A percentile compares a stretch with the other conserved stretches of the same genome.
These are phyloP conservation scores for Hirtodrosophila histrioides DNA, from an alignment of 2,888 invertebrate species.

Conservation along the genomic window DNA sequence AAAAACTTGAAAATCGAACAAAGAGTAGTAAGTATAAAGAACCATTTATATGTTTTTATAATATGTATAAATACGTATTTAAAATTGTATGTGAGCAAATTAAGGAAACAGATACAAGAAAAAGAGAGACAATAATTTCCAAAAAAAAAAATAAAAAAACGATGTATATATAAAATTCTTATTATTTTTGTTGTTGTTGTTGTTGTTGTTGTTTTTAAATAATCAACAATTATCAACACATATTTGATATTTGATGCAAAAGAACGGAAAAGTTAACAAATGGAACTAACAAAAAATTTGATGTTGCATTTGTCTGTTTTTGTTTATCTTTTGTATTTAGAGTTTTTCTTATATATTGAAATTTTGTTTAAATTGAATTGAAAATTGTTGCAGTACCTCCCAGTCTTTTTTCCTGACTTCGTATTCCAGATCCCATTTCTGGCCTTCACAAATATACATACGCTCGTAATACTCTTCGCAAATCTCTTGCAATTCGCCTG, in stretches of 20 bases:
- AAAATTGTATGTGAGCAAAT: conserved; percentile 57
- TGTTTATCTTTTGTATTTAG: conserved; percentile 63
- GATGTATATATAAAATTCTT: conserved; percentile 21
- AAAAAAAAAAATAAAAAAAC: conserved; percentile 41
- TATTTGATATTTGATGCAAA: conserved; percentile 56
- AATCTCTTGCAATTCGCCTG: conserved; percentile 93
- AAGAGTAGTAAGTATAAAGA: conserved; percentile 49
- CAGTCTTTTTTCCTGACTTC: conserved; percentile 99
- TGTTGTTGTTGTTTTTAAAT: conserved; percentile 6
- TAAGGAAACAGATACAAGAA: conserved; percentile 64
- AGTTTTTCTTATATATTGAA: conserved; percentile 46
- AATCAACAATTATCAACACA: conserved; percentile 1
- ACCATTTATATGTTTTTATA: conserved; percentile 49
- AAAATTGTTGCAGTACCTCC: conserved; percentile 92
- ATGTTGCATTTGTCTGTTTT: conserved; percentile 52
- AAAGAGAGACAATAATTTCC: conserved; percentile 50
- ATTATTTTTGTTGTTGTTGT: neutral
- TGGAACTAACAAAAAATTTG: conserved; percentile 50
- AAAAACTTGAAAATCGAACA: conserved; percentile 50
- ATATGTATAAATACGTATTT: conserved; percentile 46
- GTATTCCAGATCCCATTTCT: conserved; percentile 99
- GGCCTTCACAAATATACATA: conserved; percentile 98
- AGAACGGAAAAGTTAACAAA: conserved; percentile 52
- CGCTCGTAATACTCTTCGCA: conserved; percentile 98
- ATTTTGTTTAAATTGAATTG: conserved; percentile 60